A percentile compares a stretch with the other conserved stretches of the same genome.
Conservation (phyloP, 2,113 vertebrate species). For the Psammodynastes pulverulentus region DNA sequence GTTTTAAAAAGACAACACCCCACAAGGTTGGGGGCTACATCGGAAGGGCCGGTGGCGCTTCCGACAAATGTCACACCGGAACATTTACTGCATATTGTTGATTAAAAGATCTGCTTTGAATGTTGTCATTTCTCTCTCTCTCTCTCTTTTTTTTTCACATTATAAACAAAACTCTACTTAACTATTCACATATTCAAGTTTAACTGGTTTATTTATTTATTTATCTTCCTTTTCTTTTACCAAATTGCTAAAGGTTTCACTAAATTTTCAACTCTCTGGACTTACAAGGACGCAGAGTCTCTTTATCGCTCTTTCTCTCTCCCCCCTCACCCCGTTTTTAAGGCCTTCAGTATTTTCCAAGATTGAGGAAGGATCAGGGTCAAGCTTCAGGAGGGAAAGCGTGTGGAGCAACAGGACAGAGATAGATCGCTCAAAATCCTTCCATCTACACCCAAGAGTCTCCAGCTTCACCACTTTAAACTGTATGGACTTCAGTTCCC, state of each 20-base stretch:
- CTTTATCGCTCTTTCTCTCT: neutral
- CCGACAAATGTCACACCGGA: neutral
- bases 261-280: conserved; percentile 52
- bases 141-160: conserved; percentile 73
- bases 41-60: neutral
- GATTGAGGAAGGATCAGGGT: conserved; percentile 45
- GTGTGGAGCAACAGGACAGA: conserved; percentile 52
- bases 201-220: conserved; percentile 57
- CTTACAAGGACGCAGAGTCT: conserved; percentile 3
- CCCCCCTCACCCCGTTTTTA: conserved; percentile 36
- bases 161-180: conserved; percentile 83
- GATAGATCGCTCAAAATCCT: conserved; percentile 55
- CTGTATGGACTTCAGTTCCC: neutral
- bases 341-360: conserved; percentile 62
- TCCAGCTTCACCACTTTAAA: neutral
- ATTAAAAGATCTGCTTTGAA: conserved; percentile 53
- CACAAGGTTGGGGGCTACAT: neutral
- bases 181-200: conserved; percentile 88
- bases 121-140: conserved; percentile 36
- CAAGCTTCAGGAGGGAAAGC: conserved; percentile 47
- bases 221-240: conserved; percentile 55
- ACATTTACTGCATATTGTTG: conserved; percentile 68
- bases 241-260: conserved; percentile 72
- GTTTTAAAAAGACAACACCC: neutral
- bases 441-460: conserved; percentile 52